Base-by-base conservation (phyloP, 2,797 vertebrate genomes). In the Acanthopagrus latus region DNA sequence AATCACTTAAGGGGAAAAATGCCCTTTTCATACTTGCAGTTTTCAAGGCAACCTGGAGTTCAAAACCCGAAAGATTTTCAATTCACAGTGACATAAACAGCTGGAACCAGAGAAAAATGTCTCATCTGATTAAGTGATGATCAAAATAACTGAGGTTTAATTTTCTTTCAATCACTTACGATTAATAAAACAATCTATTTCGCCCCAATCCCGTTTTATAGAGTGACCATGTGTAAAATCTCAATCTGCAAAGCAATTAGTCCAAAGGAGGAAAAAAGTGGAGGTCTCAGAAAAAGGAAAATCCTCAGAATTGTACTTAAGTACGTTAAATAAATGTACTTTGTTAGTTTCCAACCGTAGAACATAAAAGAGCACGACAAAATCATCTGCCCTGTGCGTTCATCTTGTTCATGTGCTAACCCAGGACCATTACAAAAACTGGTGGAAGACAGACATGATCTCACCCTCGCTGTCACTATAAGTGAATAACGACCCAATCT, bases 391-490 rank as follows among this genome's bases (percentile, higher is more conserved):
- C 41, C 29, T 56, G 23, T 57, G 23, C 33, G 43, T 33, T 17
- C 3, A 14, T 47, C 2, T 9, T 65, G 9, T 13, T 7, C 27
- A 7, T 44, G 25, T 66, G 46, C 54, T 20, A 7, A 12, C 25
- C 8, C 12, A 62, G 29, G 17, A 23, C 8, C 18, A 63, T 78
- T 27, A 63, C 27, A 44, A 33, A 33, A 52, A 71, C 47, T 2
- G 20, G 2, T 21, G 27, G 25, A 63, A 67, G 57, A 77, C 58
- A 68, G 76, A 86, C 81, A 84, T 86, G 80, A 87, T 88, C 69
- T 87, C 91, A 88, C 64, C 72, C 55, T 63, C n/a, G 52, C 65
- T 78, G 85, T 85, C 76, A 38, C 54, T 47, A 16, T 76, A 56
- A 56, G 69, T 64, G 43, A 86, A 60, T 68, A 78, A 81, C 5